These are phyloP conservation scores for Pampusana beccarii DNA, from an alignment of 2,113 vertebrate species.

Conservation along the genomic window DNA sequence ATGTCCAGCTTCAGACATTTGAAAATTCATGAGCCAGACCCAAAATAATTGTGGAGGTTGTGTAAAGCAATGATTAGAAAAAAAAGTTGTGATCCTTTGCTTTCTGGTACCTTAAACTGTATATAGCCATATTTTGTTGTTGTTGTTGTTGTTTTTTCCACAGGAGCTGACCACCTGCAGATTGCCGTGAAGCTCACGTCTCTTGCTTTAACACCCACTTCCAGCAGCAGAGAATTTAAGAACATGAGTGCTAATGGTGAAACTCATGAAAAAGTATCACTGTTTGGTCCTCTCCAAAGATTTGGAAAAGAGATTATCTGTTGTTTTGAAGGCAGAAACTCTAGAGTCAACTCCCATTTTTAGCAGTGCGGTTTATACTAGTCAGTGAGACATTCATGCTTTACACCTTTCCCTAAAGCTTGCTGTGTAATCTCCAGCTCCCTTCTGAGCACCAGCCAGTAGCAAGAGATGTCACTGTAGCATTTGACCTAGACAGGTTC, in stretches of 20 bases:
- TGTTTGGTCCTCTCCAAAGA: neutral
- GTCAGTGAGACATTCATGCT: neutral
- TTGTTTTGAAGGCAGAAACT: neutral
- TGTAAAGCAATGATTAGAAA: neutral
- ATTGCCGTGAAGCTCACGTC: neutral
- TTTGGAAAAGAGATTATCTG: neutral
- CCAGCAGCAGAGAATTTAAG: neutral
- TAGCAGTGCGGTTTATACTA: neutral
- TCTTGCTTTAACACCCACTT: neutral
- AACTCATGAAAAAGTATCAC: rapidly evolving
- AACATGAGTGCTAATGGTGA: rapidly evolving
- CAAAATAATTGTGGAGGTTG: neutral
- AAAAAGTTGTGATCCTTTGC: neutral
- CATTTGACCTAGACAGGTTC: neutral
- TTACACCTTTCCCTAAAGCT: neutral
- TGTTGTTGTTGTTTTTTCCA: neutral
- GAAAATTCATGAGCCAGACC: neutral
- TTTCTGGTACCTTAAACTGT: neutral
- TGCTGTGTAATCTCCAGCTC: neutral
- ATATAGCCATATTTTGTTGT: neutral
- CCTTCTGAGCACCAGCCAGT: neutral
- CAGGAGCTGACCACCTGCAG: neutral
- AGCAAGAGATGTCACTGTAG: neutral
- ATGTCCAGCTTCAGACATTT: neutral
- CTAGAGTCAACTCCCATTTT: neutral